Conservation (phyloP, 2,113 vertebrate genomes). For the Syrrhaptes paradoxus region DNA sequence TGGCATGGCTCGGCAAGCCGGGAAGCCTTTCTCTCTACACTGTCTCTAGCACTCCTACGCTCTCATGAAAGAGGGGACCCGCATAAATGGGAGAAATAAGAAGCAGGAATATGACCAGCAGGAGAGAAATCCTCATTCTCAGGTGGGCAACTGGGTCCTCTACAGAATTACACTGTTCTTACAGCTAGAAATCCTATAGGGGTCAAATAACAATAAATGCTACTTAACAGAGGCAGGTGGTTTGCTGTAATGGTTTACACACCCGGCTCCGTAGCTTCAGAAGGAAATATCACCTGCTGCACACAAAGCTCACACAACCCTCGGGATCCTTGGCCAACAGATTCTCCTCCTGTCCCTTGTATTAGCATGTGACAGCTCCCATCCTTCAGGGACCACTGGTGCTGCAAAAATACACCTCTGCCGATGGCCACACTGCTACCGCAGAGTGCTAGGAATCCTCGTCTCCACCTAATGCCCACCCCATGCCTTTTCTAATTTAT, state of each 20-base stretch:
- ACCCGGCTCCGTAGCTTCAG: background rate
- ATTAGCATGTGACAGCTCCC: background rate
- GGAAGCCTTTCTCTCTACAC: background rate
- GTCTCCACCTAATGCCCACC: background rate
- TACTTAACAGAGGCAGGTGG: background rate
- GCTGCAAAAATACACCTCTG: background rate
- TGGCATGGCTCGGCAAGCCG: background rate
- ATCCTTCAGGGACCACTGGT: background rate
- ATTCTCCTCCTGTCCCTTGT: background rate
- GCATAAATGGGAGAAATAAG: background rate
- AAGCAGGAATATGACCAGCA: background rate
- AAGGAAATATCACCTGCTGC: background rate
- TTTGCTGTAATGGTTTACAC: background rate
- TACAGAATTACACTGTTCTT: background rate
- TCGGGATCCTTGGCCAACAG: accelerated
- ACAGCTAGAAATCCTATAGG: background rate
- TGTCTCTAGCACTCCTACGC: background rate
- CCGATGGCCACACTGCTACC: background rate
- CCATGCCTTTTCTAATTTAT: background rate
- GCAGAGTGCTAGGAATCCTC: background rate
- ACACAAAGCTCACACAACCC: background rate
- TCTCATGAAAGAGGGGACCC: background rate
- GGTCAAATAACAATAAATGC: background rate
- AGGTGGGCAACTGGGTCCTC: background rate
- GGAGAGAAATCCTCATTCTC: background rate